Evolutionary conservation across 2,797 vertebrate species (phyloP).

Genomic region (Coregonus suidteri): DNA sequence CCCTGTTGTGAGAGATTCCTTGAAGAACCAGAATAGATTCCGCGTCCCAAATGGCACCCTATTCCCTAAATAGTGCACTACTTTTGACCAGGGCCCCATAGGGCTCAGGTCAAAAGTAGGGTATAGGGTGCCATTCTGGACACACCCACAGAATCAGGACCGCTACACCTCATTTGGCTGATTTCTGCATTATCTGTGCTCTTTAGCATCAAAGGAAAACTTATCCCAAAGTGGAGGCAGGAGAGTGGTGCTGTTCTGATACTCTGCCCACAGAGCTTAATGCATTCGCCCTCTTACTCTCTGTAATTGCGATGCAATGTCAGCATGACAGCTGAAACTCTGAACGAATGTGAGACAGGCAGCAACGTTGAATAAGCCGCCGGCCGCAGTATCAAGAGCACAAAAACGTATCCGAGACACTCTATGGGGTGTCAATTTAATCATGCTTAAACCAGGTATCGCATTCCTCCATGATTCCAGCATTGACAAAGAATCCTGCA

Average conservation of each 20-base stretch:
- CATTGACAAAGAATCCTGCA: constrained; percentile 72
- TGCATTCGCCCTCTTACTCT: constrained; percentile 64
- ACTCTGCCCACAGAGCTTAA: constrained; percentile 35
- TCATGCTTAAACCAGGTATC: constrained; percentile 77
- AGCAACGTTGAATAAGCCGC: constrained; percentile 75
- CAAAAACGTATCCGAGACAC: constrained; percentile 74
- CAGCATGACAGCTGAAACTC: constrained; percentile 72
- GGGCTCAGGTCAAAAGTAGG: background rate
- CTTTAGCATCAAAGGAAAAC: constrained; percentile 28
- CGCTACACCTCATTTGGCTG: background rate
- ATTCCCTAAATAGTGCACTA: background rate
- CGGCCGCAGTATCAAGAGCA: constrained; percentile 64
- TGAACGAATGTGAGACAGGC: constrained; percentile 57
- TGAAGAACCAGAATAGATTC: background rate
- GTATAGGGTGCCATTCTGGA: too few species aligned
- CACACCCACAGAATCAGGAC: background rate
- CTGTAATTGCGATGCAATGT: constrained; percentile 75
- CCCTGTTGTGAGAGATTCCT: background rate
- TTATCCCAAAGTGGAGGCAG: constrained; percentile 10
- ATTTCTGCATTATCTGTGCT: background rate
- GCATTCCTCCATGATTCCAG: constrained; percentile 70
- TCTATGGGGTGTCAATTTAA: constrained; percentile 82
- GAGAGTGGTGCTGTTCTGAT: constrained; percentile 34
- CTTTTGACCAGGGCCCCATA: background rate
- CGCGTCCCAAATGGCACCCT: background rate